phyloP scores from a whole-genome alignment of 2,888 invertebrate species.

The Drosophila quinaria region DNA sequence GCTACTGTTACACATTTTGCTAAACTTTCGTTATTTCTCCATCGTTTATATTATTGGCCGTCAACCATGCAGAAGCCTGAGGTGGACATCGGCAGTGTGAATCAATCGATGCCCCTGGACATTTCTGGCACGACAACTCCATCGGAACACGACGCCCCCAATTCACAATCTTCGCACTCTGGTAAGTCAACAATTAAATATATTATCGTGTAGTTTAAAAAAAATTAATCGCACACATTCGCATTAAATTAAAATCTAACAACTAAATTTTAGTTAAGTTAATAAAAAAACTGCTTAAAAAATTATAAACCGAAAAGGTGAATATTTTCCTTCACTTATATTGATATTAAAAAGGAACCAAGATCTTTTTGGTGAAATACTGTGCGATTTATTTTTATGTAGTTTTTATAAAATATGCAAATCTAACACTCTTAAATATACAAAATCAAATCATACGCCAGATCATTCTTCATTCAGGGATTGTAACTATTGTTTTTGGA shows the following conservation, averaged over 20 bases:
- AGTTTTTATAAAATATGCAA: neutral
- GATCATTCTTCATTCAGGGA: conserved; percentile 49
- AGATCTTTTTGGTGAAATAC: neutral
- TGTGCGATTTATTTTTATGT: conserved; percentile 40
- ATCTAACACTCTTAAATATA: conserved; percentile 38
- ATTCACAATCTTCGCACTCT: conserved; percentile 85
- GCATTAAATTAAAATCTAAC: neutral
- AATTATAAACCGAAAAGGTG: too few relatives aligned
- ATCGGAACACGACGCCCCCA: conserved; percentile 85
- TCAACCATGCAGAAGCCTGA: conserved; percentile 83
- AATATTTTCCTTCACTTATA: neutral
- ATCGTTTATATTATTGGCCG: conserved; percentile 14
- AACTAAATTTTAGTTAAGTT: too few relatives aligned
- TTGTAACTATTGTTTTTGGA: conserved; percentile 30
- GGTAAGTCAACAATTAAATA: conserved; percentile 71
- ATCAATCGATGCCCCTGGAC: conserved; percentile 85
- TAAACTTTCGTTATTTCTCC: conserved; percentile 33
- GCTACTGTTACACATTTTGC: conserved; percentile 43
- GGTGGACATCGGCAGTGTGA: conserved; percentile 85
- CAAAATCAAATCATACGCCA: conserved; percentile 43
- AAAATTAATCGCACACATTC: conserved; percentile 35
- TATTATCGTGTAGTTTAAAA: conserved; percentile 11
- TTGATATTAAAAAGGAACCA: neutral
- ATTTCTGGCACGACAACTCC: conserved; percentile 86
- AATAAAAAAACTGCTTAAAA: neutral